Evolutionary conservation across 2,113 vertebrate genomes (phyloP), one percentile per base, ranked within the genome.

Genomic region (Sinocyclocheilus anophthalmus): DNA sequence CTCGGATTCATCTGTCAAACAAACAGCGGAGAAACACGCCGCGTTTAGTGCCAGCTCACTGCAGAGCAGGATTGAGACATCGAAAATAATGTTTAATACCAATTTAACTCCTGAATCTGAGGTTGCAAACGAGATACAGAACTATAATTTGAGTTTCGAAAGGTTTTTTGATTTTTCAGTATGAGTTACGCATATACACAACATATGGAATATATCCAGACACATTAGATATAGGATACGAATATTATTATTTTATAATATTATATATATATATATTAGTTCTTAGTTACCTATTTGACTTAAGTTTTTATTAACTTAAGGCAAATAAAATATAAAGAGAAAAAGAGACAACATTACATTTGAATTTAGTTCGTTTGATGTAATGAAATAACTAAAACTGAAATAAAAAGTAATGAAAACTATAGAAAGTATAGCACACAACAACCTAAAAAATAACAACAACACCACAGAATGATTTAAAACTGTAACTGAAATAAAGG

Each of bases 31-130:
- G 8, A 87, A 85, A 39, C 1, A 42, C 16, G 7, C 5, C 14
- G 79, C 8, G 11, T n/a, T 55, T 73, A 72, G 93, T 97, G 67
- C 33, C 67, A 72, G 57, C 57, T 59, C 57, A n/a, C 57, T 59
- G 20, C 22, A n/a, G 69, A 42, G 18, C 69, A 11, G 9, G 18
- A 72, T 20, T 22, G 37, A 73, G 70, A 42, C 20, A 0, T 39
- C 2, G 20, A 42, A 42, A n/a, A 73, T 2, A 42, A 5, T 1
- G 2, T n/a, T 12, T n/a, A 42, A 42, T 42, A 72, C 2, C 37
- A 42, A 22, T 42, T 12, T 72, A n/a, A 61, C 57, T 61, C 8
- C 22, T 61, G 57, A 61, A 10, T 61, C 57, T 22, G 8, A 72
- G 13, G 7, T 39, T 22, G 33, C 37, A 72, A 72, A 22, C 1